Conservation (phyloP, 2,797 vertebrate species). For the Numenius phaeopus region DNA sequence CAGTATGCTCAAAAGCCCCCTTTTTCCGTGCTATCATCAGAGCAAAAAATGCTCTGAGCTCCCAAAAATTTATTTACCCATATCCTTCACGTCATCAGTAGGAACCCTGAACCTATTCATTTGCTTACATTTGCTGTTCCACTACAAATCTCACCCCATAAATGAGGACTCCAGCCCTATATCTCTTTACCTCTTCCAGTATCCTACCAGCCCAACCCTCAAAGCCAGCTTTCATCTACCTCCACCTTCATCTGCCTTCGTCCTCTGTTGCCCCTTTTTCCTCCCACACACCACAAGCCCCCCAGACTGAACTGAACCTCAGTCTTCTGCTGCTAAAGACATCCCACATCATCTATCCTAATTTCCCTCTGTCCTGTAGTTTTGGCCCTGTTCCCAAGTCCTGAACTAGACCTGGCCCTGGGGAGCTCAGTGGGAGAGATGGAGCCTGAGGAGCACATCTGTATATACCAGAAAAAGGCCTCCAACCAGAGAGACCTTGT, state of each 20-base stretch:
- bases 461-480: background rate
- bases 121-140: background rate
- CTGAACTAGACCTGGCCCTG: accelerated
- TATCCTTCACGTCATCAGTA: background rate
- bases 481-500: background rate
- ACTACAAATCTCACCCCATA: background rate
- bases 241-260: background rate
- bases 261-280: accelerated
- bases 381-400: accelerated
- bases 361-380: background rate
- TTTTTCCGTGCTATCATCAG: background rate
- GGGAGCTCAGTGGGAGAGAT: accelerated
- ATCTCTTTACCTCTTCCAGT: background rate
- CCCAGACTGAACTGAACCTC: background rate
- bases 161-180: background rate
- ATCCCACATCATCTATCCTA: accelerated
- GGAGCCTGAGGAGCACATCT: background rate
- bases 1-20: accelerated
- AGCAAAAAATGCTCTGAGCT: background rate
- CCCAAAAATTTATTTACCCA: background rate
- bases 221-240: background rate
- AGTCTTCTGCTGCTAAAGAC: background rate
- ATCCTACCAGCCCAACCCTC: background rate
- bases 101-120: background rate
- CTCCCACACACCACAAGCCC: background rate